Evolutionary conservation across 2,888 invertebrate genomes (phyloP).

Genomic region (Pammene aurita): DNA sequence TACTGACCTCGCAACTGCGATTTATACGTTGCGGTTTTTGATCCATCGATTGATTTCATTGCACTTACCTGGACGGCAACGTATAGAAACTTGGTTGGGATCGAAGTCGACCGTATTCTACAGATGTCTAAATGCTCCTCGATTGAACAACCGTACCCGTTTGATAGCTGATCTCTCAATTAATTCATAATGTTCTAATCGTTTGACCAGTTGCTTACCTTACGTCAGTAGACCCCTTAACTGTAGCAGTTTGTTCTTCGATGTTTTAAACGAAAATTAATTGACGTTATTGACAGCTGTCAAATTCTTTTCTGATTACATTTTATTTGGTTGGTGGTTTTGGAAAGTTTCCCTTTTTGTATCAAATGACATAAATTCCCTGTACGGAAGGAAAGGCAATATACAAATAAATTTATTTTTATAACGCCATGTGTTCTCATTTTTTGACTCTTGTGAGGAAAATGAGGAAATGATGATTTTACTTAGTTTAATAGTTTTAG

Average conservation of each 20-base stretch:
- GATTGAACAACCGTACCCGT: too few relatives aligned
- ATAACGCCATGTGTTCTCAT: conserved; percentile 12
- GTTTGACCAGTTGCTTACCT: too few relatives aligned
- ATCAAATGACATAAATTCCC: not conserved
- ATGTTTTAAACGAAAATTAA: conserved; percentile 12
- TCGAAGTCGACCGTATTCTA: too few relatives aligned
- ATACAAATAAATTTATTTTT: not conserved
- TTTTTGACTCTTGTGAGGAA: not conserved
- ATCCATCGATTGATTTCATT: too few relatives aligned
- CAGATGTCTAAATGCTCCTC: too few relatives aligned
- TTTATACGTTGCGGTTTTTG: too few relatives aligned
- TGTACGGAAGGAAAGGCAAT: not conserved
- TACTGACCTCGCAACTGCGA: too few relatives aligned
- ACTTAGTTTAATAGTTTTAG: not conserved
- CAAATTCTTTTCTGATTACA: not conserved
- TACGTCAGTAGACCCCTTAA: too few relatives aligned
- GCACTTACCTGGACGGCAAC: too few relatives aligned
- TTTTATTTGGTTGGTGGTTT: conserved; percentile 17
- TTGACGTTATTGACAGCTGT: conserved; percentile 4
- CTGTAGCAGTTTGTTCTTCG: not conserved
- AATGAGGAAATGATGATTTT: not conserved
- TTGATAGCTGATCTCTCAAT: too few relatives aligned
- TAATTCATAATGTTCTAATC: too few relatives aligned
- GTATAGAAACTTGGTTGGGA: too few relatives aligned
- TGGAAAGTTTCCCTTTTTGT: not conserved